phyloP scores from a whole-genome alignment of 1,140 invertebrate species.

The Dreissena rostriformis region DNA sequence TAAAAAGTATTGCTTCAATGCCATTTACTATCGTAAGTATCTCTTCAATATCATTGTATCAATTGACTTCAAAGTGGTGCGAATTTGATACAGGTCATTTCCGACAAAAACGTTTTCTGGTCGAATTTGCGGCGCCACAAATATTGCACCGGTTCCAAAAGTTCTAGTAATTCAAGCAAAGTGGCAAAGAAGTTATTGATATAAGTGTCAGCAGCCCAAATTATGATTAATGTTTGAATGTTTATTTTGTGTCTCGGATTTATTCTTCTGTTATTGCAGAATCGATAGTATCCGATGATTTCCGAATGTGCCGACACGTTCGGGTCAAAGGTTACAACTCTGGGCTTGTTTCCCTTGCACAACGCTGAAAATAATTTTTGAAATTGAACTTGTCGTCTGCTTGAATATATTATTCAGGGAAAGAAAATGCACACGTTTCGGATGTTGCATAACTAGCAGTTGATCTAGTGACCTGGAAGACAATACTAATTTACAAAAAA shows the following conservation, averaged over 20 bases:
- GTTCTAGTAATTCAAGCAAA: slow-evolving; percentile 5
- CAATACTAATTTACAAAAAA: too few species aligned
- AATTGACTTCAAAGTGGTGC: neutral
- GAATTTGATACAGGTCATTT: neutral
- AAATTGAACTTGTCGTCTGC: too few species aligned
- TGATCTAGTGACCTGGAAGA: too few species aligned
- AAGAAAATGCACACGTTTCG: too few species aligned
- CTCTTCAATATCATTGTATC: too few species aligned
- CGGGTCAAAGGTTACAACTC: neutral
- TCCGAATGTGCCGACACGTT: neutral
- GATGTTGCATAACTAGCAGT: too few species aligned
- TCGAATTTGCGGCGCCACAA: neutral
- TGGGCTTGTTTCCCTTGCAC: too few species aligned
- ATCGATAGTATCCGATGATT: too few species aligned
- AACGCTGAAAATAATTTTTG: too few species aligned
- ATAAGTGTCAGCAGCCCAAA: slow-evolving; percentile 28
- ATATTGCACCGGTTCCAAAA: neutral
- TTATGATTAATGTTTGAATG: slow-evolving; percentile 36
- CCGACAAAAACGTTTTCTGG: neutral
- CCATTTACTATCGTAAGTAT: too few species aligned
- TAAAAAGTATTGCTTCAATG: too few species aligned
- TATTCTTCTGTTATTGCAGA: neutral
- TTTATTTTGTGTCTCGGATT: slow-evolving; percentile 1
- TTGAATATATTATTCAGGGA: too few species aligned
- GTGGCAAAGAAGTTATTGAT: slow-evolving; percentile 16